Conservation (phyloP, 1,140 invertebrate genomes). For the Drosophila ogumai region DNA sequence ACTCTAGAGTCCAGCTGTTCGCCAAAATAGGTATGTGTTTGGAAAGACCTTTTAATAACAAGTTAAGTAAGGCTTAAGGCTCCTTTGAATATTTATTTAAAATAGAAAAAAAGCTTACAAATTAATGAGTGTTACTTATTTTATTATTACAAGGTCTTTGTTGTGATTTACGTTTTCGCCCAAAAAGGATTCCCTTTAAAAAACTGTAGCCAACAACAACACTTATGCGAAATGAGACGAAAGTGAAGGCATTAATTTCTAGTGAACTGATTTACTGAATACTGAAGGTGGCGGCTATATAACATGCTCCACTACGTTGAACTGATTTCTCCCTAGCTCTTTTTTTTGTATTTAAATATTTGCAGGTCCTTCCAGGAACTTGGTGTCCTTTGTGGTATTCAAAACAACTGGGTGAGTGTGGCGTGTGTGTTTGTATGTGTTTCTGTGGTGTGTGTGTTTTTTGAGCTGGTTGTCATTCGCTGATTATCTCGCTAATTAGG, state of each 20-base stretch:
- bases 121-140: not conserved
- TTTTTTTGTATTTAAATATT: not conserved
- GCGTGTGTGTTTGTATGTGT: slow-evolving; percentile 5
- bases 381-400: slow-evolving; percentile 12
- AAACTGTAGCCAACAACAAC: slow-evolving; percentile 39
- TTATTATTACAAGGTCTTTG: not conserved
- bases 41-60: not conserved
- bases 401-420: slow-evolving; percentile 11
- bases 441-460: slow-evolving; percentile 11
- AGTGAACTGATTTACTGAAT: slow-evolving; percentile 43
- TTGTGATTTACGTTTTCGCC: not conserved
- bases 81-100: not conserved
- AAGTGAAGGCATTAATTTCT: slow-evolving; percentile 44
- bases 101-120: not conserved
- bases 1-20: slow-evolving; percentile 5
- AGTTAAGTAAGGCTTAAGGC: not conserved
- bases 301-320: slow-evolving; percentile 48
- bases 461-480: slow-evolving; percentile 63
- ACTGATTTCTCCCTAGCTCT: slow-evolving; percentile 38
- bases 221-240: slow-evolving; percentile 44
- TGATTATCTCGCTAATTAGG: slow-evolving; percentile 71
- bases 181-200: not conserved
- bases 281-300: slow-evolving; percentile 40
- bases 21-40: not conserved
- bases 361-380: slow-evolving; percentile 10